These are phyloP conservation scores for Manis javanica DNA, from an alignment of 2,797 vertebrate species.

Conservation along the genomic window DNA sequence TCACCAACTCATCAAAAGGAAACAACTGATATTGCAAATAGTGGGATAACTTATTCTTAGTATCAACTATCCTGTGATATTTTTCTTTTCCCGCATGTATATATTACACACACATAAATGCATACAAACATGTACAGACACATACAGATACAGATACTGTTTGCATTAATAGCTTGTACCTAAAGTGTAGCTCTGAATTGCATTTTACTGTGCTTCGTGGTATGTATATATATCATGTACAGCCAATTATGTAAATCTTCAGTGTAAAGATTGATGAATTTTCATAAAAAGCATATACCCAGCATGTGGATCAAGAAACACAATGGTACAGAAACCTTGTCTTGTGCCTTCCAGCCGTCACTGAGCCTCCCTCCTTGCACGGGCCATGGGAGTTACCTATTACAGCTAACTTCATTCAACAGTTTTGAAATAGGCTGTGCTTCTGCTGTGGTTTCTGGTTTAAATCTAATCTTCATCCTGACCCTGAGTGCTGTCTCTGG, in stretches of 20 bases:
- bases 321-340: accelerated
- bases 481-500: neutral
- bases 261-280: neutral
- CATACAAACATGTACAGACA: no score
- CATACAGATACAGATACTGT: no score
- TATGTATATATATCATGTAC: neutral
- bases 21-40: neutral
- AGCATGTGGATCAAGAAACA: neutral
- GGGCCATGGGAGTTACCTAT: accelerated
- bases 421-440: neutral
- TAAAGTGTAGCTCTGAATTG: neutral
- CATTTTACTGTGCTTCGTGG: neutral
- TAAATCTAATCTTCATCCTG: neutral
- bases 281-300: neutral
- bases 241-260: neutral
- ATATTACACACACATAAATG: no score
- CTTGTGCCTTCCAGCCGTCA: no score
- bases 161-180: neutral
- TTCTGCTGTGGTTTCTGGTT: neutral
- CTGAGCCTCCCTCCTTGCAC: neutral
- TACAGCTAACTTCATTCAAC: accelerated
- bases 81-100: neutral
- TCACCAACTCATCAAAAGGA: neutral
- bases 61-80: neutral
- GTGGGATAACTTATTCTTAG: neutral